Evolutionary conservation across 2,888 invertebrate genomes (phyloP).

Genomic region (Stegophylla sp.): DNA sequence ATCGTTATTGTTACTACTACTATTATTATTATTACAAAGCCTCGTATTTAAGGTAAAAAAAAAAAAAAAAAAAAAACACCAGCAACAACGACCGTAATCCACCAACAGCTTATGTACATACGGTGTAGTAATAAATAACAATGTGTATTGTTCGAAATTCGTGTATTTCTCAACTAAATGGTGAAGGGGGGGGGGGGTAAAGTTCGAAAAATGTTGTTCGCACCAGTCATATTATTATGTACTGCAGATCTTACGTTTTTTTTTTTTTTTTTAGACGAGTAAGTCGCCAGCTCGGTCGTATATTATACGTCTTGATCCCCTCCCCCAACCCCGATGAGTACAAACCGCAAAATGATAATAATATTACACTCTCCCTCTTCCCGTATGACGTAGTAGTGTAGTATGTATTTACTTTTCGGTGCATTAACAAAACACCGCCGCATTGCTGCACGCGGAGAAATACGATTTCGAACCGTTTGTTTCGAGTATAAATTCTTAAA

Average conservation of each 20-base stretch:
- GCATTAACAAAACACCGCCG: neutral
- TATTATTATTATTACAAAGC: conserved; percentile 39
- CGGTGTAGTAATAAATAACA: conserved; percentile 49
- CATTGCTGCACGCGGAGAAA: neutral
- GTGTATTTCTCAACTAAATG: conserved; percentile 48
- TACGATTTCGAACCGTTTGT: conserved; percentile 11
- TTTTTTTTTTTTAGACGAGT: conserved; percentile 28
- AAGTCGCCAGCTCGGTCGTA: neutral
- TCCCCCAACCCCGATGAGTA: too few relatives aligned
- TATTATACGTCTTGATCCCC: conserved; percentile 1
- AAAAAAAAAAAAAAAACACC: neutral
- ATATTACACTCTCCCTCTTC: neutral
- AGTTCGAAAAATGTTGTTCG: conserved; percentile 42
- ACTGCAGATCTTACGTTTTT: conserved; percentile 22
- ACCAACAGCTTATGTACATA: conserved; percentile 34
- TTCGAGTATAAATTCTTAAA: neutral
- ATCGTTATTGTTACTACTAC: conserved; percentile 27
- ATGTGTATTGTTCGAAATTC: conserved; percentile 41
- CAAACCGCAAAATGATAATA: conserved; percentile 13
- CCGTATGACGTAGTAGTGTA: too few relatives aligned
- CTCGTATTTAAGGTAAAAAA: conserved; percentile 15
- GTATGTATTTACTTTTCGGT: conserved; percentile 7
- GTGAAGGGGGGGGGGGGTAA: neutral
- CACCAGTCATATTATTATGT: too few relatives aligned
- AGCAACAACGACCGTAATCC: conserved; percentile 30